A percentile compares a stretch with the other conserved stretches of the same genome.
Conservation (phyloP, 2,888 invertebrate species). For the Molorchus minor region DNA sequence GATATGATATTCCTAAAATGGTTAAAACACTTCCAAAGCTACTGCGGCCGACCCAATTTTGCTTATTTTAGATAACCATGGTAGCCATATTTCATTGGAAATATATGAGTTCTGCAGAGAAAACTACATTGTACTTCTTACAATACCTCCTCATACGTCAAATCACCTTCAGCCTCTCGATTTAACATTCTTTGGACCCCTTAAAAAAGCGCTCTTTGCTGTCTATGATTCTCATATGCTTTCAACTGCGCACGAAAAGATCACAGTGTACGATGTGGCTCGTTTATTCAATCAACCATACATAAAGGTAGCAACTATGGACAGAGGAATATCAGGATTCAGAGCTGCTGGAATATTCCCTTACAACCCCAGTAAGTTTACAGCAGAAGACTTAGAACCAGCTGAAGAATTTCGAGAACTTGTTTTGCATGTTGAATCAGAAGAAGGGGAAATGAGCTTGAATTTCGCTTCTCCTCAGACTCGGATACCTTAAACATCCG, state of each 20-base stretch:
- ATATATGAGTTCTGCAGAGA: no score
- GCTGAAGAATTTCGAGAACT: constrained; percentile 31
- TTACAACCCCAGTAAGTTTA: constrained; percentile 25
- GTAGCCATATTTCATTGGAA: no score
- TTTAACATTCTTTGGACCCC: no score
- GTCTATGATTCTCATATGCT: constrained; percentile 31
- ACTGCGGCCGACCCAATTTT: no score
- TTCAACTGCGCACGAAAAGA: constrained; percentile 31
- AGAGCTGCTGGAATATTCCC: constrained; percentile 32
- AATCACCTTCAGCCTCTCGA: no score
- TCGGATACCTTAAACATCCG: not conserved
- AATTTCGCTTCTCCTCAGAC: constrained; percentile 10
- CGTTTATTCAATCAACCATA: constrained; percentile 34
- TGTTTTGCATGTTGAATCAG: constrained; percentile 15
- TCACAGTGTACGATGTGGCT: constrained; percentile 34
- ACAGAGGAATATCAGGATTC: constrained; percentile 33
- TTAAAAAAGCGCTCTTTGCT: constrained; percentile 25
- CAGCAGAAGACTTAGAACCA: constrained; percentile 25
- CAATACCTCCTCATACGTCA: no score
- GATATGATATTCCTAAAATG: no score
- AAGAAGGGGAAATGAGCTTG: constrained; percentile 21
- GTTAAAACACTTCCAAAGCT: no score
- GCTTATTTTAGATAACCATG: no score
- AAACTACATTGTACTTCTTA: no score
- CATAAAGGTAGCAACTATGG: constrained; percentile 28